Base-by-base conservation (phyloP, 2,888 invertebrate species). In the Idaea biselata region DNA sequence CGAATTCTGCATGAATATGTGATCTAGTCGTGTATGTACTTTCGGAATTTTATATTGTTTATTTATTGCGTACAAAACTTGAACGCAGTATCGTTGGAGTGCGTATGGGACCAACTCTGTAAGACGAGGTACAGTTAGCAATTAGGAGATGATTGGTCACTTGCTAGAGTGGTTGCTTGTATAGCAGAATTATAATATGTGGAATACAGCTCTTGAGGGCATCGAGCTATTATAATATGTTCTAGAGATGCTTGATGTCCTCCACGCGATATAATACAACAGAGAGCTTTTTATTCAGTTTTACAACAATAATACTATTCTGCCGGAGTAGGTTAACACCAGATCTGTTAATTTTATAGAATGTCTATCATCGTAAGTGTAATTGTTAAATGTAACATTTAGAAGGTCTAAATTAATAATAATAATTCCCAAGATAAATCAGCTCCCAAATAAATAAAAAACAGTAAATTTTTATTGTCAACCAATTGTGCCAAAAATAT, bases 11-110 rank as follows among this genome's bases (percentile, higher is more conserved):
- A 92, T 92, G 92, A 91, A 90, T 87, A 91, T 89, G 85, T 88
- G 86, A 91, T 92, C 92, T 92, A 92, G 92, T 91, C 92, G 82
- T 91, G 91, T 92, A 91, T 90, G 91, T 91, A 88, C 89, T 91
- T 89, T 92, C 92, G 92, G 92, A 92, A 89, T 87, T 86, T 85
- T 88, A 87, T 84, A 86, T 85, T 89, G 84, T 87, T 88, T 82
- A 89, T 88, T 89, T 88, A 84, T 89, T 91, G 87, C 80, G 80
- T 87, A 87, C 86, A 83, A 81, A 83, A 87, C 86, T 83, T 81
- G 83, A 82, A 80, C 83, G 83, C 8, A 17, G 83, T 77, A 82
- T 87, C 81, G 83, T 83, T 86, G 81, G 84, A 84, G 88, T 86
- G 82, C 84, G 84, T 82, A 81, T 81, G 92, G 92, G 92, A 92